These are phyloP conservation scores for Lasioglossum leucozonium DNA, from an alignment of 2,888 invertebrate genomes.

Conservation along the genomic window DNA sequence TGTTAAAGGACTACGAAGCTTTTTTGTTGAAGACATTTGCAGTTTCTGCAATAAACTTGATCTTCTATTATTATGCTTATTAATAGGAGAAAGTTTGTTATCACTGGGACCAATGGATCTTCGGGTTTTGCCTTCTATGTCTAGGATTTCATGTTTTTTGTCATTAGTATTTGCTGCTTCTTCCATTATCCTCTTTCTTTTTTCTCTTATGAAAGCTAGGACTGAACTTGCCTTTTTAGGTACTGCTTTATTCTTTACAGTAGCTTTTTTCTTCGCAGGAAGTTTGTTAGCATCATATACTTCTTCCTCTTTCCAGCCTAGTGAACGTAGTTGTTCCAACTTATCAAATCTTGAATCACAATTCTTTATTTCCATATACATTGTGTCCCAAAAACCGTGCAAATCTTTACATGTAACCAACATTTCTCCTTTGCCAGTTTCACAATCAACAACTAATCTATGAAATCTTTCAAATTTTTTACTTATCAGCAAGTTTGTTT, in stretches of 20 bases:
- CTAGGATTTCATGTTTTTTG: background rate
- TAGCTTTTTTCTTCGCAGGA: slow-evolving; percentile 46
- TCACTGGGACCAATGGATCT: background rate
- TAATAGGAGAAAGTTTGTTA: slow-evolving; percentile 20
- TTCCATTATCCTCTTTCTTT: slow-evolving; percentile 69
- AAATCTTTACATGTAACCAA: slow-evolving; percentile 89
- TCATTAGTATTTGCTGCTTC: background rate
- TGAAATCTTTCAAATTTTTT: slow-evolving; percentile 93
- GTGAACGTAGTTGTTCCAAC: slow-evolving; percentile 68
- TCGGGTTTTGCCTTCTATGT: slow-evolving; percentile 4
- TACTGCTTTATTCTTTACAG: slow-evolving; percentile 44
- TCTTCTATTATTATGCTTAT: slow-evolving; percentile 45
- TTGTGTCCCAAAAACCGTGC: slow-evolving; percentile 95
- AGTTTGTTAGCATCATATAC: slow-evolving; percentile 62
- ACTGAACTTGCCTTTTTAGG: slow-evolving; percentile 66
- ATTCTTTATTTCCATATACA: slow-evolving; percentile 88
- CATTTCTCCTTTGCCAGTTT: slow-evolving; percentile 84
- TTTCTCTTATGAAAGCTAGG: slow-evolving; percentile 71
- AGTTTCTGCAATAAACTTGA: slow-evolving; percentile 54
- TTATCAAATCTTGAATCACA: slow-evolving; percentile 77
- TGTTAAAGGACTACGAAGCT: slow-evolving; percentile 68
- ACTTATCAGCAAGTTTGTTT: slow-evolving; percentile 90
- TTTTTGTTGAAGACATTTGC: slow-evolving; percentile 63
- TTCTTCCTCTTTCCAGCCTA: slow-evolving; percentile 85
- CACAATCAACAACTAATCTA: slow-evolving; percentile 83